Conservation (phyloP, 2,888 invertebrate species). For the Hartigia nigra region DNA sequence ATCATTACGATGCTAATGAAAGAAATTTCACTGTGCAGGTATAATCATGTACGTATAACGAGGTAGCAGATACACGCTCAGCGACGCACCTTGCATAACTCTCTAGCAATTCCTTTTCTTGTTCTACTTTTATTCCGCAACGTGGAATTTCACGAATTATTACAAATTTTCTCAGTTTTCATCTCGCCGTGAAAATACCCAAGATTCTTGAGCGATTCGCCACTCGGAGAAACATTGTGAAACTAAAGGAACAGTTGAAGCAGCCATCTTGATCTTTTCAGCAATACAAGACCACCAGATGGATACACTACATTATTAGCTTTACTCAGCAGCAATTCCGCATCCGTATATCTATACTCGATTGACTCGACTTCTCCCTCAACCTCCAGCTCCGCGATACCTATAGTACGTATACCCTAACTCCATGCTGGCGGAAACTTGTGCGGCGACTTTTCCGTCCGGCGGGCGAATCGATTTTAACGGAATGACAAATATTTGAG, state of each 20-base stretch:
- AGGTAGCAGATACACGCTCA: neutral
- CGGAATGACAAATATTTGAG: conserved; percentile 30
- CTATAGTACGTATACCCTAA: neutral
- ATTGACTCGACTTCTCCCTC: neutral
- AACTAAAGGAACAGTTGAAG: neutral
- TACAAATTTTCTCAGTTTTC: neutral
- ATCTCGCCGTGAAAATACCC: neutral
- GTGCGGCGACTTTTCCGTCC: neutral
- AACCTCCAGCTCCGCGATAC: neutral
- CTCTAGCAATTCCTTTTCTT: neutral
- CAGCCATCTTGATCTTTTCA: neutral
- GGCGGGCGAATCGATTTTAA: conserved; percentile 26
- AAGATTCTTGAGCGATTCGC: neutral
- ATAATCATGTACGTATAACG: neutral
- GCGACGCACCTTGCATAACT: neutral
- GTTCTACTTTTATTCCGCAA: neutral
- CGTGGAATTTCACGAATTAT: neutral
- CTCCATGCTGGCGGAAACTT: neutral
- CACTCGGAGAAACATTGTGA: neutral
- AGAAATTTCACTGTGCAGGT: neutral
- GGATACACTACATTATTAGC: neutral
- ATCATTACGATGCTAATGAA: neutral
- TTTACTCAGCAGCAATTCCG: neutral
- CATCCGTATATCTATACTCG: neutral
- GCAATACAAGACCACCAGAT: neutral